Conservation (phyloP, 2,113 vertebrate genomes). For the Meriones unguiculatus region DNA sequence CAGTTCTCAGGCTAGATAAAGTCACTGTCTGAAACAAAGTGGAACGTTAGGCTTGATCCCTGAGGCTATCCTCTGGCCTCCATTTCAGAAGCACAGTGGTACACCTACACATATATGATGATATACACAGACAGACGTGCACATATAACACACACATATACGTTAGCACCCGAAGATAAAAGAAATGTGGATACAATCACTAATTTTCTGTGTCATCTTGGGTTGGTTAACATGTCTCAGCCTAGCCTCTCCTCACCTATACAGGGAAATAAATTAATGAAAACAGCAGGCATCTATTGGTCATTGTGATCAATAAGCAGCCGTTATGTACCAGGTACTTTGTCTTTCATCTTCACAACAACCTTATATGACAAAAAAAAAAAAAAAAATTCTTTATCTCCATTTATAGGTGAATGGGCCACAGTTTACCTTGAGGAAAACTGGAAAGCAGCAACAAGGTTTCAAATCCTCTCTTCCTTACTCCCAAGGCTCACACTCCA, state of each 20-base stretch:
- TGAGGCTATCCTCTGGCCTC: background rate
- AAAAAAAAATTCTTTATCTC: slow-evolving; percentile 12
- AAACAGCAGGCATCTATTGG: background rate
- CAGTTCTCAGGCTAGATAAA: too few relatives aligned
- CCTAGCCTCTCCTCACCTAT: background rate
- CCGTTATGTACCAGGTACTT: background rate
- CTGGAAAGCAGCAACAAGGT: slow-evolving; percentile 7
- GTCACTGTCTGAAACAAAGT: background rate
- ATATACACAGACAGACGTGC: background rate
- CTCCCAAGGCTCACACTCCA: background rate
- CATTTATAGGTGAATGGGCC: slow-evolving; percentile 18
- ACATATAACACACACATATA: background rate
- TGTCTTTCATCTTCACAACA: background rate
- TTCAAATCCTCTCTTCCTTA: background rate
- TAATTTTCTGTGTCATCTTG: slow-evolving; percentile 9
- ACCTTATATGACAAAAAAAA: background rate
- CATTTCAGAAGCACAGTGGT: background rate
- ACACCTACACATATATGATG: background rate
- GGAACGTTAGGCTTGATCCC: background rate
- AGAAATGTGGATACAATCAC: background rate
- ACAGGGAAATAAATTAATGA: background rate
- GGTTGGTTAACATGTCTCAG: background rate
- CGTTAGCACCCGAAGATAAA: background rate
- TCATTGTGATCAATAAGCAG: slow-evolving; percentile 27
- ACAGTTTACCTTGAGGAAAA: background rate